Percentiles rank a stretch among this genome's conserved stretches.
phyloP scores from a whole-genome alignment of 30 jellyfish, hydroid and myxozoan genomes.

The Chironex yamaguchii region DNA sequence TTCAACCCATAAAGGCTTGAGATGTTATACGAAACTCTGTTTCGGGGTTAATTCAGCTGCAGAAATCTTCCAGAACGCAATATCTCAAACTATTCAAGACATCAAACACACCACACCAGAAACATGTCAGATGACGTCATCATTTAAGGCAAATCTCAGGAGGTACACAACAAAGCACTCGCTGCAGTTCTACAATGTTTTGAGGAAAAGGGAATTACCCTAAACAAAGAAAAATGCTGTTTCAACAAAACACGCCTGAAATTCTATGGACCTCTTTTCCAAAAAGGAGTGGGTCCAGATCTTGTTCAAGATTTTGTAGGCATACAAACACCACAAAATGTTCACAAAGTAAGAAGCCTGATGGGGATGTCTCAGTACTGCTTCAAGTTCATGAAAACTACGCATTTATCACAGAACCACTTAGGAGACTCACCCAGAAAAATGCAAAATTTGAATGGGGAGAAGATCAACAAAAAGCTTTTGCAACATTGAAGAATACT shows the following conservation, averaged over 20 bases:
- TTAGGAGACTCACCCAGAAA: conserved; percentile 22
- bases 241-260: conserved; percentile 58
- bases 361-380: neutral
- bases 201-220: conserved; percentile 16
- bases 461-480: conserved; percentile 26
- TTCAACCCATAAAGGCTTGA: neutral
- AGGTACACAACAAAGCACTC: conserved; percentile 53
- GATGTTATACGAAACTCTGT: neutral
- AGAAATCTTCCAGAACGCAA: conserved; percentile 46
- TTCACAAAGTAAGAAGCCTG: neutral
- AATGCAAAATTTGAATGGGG: conserved; percentile 44
- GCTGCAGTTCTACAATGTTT: conserved; percentile 9
- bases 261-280: conserved; percentile 62
- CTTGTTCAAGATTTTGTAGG: conserved; percentile 54
- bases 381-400: neutral
- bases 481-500: conserved; percentile 18
- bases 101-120: conserved; percentile 18
- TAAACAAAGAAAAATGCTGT: conserved; percentile 60
- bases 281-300: conserved; percentile 65
- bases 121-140: conserved; percentile 58
- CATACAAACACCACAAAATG: conserved; percentile 57
- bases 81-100: conserved; percentile 41
- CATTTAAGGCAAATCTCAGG: conserved; percentile 26
- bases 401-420: conserved; percentile 35
- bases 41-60: conserved; percentile 15